Base-by-base conservation (phyloP, 2,797 vertebrate genomes). In the Spinibarbus caldwelli region DNA sequence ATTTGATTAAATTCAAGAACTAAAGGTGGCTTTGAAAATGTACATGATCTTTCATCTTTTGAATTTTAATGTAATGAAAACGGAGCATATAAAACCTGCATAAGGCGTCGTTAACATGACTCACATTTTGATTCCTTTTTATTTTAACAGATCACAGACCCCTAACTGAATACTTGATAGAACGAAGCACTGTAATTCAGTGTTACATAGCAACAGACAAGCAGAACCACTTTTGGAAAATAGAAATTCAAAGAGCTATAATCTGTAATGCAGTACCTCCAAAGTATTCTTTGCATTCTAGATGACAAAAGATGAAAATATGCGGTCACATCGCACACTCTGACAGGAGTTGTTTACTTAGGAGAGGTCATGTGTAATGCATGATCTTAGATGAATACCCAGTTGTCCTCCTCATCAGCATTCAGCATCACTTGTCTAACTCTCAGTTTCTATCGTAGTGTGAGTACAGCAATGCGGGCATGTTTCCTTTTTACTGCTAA, bases 301-400 rank as follows among this genome's bases (percentile, higher is more conserved):
- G 41, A 41, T 64, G 73, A 49, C 49, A 82, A n/a, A n/a, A n/a
- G n/a, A n/a, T n/a, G n/a, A n/a, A n/a, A n/a, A 84, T 71, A 79
- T 72, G 78, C 2, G 15, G 11, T 77, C 84, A 83, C 80, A 80
- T 41, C 21, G 54, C 70, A 87, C 34, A 82, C 66, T 26, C 41
- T 62, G 36, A 87, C 78, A 84, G 49, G 36, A 78, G 71, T 78
- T n/a, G 29, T 88, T 85, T 83, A 45, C 9, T 31, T 29, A 49
- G 26, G 78, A 83, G 70, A 68, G 47, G 57, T 31, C 59, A 23
- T 83, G 52, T 84, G 29, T 62, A 52, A 67, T 83, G 76, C 43
- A 29, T 64, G 52, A 85, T 85, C 36, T 38, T 41, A 17, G 7
- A 52, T 54, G 54, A 80, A 73, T 64, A 71, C 66, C 49, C 36